Conservation (phyloP, 92 coral and sea anemone genomes). For the Galaxea fascicularis region DNA sequence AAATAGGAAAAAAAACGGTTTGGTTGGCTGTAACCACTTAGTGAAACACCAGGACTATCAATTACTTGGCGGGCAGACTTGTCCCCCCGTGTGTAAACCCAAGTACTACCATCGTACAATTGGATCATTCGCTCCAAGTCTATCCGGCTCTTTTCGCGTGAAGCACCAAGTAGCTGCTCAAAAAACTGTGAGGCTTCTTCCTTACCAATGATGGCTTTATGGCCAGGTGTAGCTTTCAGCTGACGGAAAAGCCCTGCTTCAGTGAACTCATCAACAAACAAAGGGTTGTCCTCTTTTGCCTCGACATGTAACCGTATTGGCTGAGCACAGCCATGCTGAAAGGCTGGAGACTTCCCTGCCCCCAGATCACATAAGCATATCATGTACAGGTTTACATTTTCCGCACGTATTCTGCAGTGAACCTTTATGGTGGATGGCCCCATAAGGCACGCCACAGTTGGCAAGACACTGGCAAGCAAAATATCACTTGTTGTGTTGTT, state of each 20-base stretch:
- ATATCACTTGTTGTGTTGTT: constrained; percentile 62
- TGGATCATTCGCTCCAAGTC: constrained; percentile 34
- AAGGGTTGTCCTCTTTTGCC: constrained; percentile 22
- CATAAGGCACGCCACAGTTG: constrained; percentile 62
- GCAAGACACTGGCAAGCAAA: constrained; percentile 46
- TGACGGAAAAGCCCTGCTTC: constrained; percentile 67
- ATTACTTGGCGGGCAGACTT: constrained; percentile 29
- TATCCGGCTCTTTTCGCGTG: constrained; percentile 21
- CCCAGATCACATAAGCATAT: constrained; percentile 26
- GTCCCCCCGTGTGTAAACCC: constrained; percentile 41
- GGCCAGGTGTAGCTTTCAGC: constrained; percentile 27
- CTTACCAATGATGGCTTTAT: constrained; percentile 28
- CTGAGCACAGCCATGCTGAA: constrained; percentile 44
- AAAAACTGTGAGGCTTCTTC: constrained; percentile 40
- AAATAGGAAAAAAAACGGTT: constrained; percentile 38
- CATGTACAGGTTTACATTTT: constrained; percentile 29
- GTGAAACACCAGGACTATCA: constrained; percentile 14
- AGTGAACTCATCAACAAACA: constrained; percentile 33
- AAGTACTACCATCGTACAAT: constrained; percentile 34
- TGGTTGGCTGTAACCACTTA: constrained; percentile 35
- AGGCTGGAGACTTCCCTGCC: constrained; percentile 37
- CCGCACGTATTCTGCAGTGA: constrained; percentile 26
- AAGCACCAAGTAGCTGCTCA: constrained; percentile 26
- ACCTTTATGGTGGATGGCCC: constrained; percentile 40
- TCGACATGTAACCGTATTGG: constrained; percentile 30